Base-by-base conservation (phyloP, 2,888 invertebrate genomes). In the Eremobia ochroleuca region DNA sequence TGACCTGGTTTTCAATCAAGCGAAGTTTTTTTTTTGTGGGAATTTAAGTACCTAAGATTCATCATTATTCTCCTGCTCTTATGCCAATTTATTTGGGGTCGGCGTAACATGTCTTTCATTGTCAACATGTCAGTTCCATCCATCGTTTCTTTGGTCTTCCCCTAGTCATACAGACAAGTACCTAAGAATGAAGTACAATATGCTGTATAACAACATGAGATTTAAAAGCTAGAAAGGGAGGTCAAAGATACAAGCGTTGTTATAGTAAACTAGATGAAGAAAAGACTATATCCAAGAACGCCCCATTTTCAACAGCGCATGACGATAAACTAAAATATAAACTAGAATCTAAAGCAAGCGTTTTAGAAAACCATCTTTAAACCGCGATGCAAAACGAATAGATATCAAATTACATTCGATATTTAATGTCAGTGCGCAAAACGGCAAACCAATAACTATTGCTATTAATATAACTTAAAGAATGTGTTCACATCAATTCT, bases 381-480 rank as follows among this genome's bases (percentile, higher is more conserved):
- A 62, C 25, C 9, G 25, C 31, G 52, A 70, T 70, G 34, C 59
- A 66, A 71, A 83, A 68, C 34, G 55, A 31, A 76, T 65, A 69
- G 31, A 58, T 81, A 84, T 72, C 61, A 84, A 74, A 74, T 83
- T 74, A 84, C 76, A 68, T 78, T 73, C 70, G 55, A 77, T 73
- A 70, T 83, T 73, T 75, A 69, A 70, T 64, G 58, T 66, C 61
- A 62, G 34, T 37, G 62, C 18, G 55, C 46, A 76, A 76, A 80
- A 79, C 72, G 65, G 64, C 31, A 46, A 72, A 55, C 68, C 55
- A 55, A 73, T 77, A 77, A 75, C 69, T 58, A 77, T n/a, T 13
- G 61, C 81, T 40, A 77, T 81, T 81, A 75, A 85, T 84, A 85
- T 62, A 81, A 73, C 67, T 62, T 85, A 81, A 75, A 85, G 66